These are phyloP conservation scores for Syngnathus acus DNA, from an alignment of 2,797 vertebrate species.

Conservation along the genomic window DNA sequence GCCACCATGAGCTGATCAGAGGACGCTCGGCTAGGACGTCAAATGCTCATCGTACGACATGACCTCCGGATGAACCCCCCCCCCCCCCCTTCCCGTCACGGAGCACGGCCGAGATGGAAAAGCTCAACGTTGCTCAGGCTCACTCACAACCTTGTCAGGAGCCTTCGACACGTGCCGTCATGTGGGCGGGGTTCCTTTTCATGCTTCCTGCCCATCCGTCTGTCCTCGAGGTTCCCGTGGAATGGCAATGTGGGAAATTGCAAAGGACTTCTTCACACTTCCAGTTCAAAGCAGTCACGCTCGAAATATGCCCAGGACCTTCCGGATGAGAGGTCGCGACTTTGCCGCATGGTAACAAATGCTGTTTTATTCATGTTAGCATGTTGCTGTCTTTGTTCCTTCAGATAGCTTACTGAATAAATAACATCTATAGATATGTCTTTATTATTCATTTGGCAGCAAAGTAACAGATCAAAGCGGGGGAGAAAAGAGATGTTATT, in stretches of 20 bases:
- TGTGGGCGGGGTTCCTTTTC: background rate
- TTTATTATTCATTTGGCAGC: slow-evolving; percentile 14
- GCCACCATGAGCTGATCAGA: slow-evolving; percentile 45
- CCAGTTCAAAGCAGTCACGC: background rate
- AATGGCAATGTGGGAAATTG: background rate
- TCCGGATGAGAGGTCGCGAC: slow-evolving; percentile 16
- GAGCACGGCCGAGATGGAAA: background rate
- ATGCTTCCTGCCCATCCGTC: background rate
- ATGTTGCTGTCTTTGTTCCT: slow-evolving; percentile 23
- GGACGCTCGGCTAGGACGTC: slow-evolving; percentile 18
- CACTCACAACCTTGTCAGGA: background rate
- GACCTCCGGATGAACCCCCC: slow-evolving; percentile 43
- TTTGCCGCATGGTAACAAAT: slow-evolving; percentile 13
- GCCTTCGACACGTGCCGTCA: background rate
- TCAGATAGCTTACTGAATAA: slow-evolving; percentile 38
- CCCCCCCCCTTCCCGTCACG: background rate
- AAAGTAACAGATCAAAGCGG: background rate
- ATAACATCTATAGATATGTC: slow-evolving; percentile 23
- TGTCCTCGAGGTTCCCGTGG: background rate
- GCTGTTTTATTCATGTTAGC: slow-evolving; percentile 43
- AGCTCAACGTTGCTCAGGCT: background rate
- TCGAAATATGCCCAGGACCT: background rate
- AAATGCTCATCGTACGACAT: slow-evolving; percentile 25
- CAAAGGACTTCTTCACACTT: background rate
- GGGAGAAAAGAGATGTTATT: background rate